Percentiles rank a stretch among this genome's conserved stretches.
These are phyloP conservation scores for Masnerella sp. DNA, from an alignment of 2,888 invertebrate genomes.

Conservation along the genomic window DNA sequence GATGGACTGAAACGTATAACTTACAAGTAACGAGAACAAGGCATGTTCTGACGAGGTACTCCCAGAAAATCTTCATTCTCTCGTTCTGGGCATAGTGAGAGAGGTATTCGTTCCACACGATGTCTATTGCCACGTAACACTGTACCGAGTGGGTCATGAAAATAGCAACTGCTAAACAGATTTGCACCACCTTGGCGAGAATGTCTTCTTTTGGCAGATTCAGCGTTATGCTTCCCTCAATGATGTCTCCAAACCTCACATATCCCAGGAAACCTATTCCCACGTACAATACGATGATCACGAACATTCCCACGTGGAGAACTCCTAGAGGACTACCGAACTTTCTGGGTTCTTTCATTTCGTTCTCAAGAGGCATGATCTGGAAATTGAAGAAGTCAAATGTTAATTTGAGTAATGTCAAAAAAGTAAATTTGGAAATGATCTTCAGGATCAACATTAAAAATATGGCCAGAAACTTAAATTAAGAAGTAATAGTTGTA, in stretches of 20 bases:
- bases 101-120: slow-evolving; percentile 93
- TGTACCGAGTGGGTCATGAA: slow-evolving; percentile 97
- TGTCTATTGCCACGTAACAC: slow-evolving; percentile 98
- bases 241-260: slow-evolving; percentile 87
- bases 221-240: slow-evolving; percentile 91
- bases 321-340: slow-evolving; percentile 96
- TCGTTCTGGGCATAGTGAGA: slow-evolving; percentile 81
- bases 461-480: too few species aligned
- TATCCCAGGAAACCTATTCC: slow-evolving; percentile 96
- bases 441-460: too few species aligned
- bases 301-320: slow-evolving; percentile 93
- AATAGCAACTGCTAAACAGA: slow-evolving; percentile 92
- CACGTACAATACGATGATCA: slow-evolving; percentile 91
- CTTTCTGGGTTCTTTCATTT: slow-evolving; percentile 94
- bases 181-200: slow-evolving; percentile 87
- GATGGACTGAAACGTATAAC: too few species aligned
- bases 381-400: too few species aligned
- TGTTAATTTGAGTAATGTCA: too few species aligned
- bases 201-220: slow-evolving; percentile 87
- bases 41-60: slow-evolving; percentile 87
- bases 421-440: too few species aligned
- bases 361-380: slow-evolving; percentile 97
- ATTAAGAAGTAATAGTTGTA: too few species aligned
- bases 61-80: slow-evolving; percentile 83
- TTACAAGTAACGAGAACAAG: slow-evolving; percentile 92